Base-by-base conservation (phyloP, 2,113 vertebrate genomes). In the Trochalopteron elliotii region DNA sequence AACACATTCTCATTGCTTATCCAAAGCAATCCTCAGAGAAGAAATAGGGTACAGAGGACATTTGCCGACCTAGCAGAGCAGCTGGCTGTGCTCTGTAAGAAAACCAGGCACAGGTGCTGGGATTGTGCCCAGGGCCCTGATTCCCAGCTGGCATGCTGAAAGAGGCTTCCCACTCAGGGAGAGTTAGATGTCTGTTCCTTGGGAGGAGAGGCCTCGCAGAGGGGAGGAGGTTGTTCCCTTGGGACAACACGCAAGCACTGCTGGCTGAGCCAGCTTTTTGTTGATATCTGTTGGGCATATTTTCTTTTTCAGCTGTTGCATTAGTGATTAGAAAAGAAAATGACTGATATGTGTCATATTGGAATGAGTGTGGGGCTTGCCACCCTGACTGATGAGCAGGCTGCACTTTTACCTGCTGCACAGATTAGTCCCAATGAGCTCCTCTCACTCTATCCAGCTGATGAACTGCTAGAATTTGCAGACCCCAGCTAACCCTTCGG, bases 101-200 rank as follows among this genome's bases (percentile, higher is more conserved):
- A 94, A 96, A 92, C 93, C 6, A 92, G 96, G 96, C 96, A 94
- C 96, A 95, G 95, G 96, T 97, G 96, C 93, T 96, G 96, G 96
- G 96, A 93, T 7, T 59, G 93, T 42, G 64, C 93, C 96, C 95
- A 95, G 94, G 89, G 93, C 91, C 56, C 91, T 78, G 89, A 87
- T 59, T 95, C 94, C 95, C 96, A 94, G 96, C 96, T 97, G 96
- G 96, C 95, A 95, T 0, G 1, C 64, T 78, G 94, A 89, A 50
- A 93, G 86, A 93, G 42, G 76, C 92, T 94, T 74, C 94, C 71
- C 13, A 1, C 88, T 79, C 89, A 9, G 72, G 83, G 76, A 86
- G 89, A 94, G 94, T 74, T 87, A 50, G 42, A 75, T 90, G 80
- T 83, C 89, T 94, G 89, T 81, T 95, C 72, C 91, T 93, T 70